Base-by-base conservation (phyloP, 2,797 vertebrate genomes). In the Gastrophryne carolinensis region DNA sequence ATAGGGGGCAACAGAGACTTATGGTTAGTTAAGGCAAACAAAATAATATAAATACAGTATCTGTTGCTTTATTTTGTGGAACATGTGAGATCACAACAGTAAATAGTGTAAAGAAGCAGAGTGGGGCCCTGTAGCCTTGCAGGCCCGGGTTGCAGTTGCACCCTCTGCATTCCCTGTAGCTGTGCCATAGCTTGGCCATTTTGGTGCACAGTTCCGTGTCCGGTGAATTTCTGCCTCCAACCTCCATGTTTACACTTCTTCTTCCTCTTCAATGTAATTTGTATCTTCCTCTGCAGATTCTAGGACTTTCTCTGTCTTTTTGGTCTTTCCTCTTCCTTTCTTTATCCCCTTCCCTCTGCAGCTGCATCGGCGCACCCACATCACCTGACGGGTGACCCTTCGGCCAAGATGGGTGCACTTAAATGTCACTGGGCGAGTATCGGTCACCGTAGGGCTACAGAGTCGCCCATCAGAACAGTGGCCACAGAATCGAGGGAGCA, bases 311-410 rank as follows among this genome's bases (percentile, higher is more conserved):
- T 26, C 41, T 27, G 4, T 1, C 3, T n/a, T 9, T 21, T 21
- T 12, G 26, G 53, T 53, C 34, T 37, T 41, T 8, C 19, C 32
- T 57, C 13, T 29, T 2, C 37, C 29, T 34, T 41, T 75, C 24
- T 53, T 68, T 1, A 17, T 10, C 13, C 9, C 23, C 7, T 34
- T 50, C 0, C 24, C 21, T 2, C 34, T n/a, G 6, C 80, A 81
- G 0, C 39, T 26, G 79, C 91, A 93, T 70, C 81, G 85, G 57
- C 86, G 84, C 66, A 93, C 88, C 90, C 87, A 90, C 91, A 92
- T 90, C 50, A 91, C 49, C 1, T 81, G 74, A 1, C 84, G 85
- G 2, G 79, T 80, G 35, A 71, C 47, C 9, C 11, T 49, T 23
- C 27, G n/a, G 13, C 24, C 9, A 4, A 39, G 21, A 8, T 49